Evolutionary conservation across 2,113 vertebrate species (phyloP).

Genomic region (Melanerpes formicivorus): DNA sequence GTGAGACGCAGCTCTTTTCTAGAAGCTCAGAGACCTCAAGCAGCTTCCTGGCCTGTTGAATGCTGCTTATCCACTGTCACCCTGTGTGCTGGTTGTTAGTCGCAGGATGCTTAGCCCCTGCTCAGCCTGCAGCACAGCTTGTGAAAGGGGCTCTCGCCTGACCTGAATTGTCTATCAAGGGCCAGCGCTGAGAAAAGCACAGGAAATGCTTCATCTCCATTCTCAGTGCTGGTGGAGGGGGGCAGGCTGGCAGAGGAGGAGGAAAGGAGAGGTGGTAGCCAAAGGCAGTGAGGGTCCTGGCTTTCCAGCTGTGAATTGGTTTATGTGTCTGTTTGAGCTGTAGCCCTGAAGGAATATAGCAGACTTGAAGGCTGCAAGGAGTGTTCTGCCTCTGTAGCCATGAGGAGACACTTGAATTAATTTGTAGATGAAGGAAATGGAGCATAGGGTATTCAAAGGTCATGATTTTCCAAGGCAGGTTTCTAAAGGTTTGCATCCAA

Average conservation of each 20-base stretch:
- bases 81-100: background rate
- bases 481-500: constrained; percentile 8
- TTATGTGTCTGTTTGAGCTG: background rate
- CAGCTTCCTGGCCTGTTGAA: background rate
- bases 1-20: background rate
- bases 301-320: background rate
- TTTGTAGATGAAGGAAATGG: constrained; percentile 9
- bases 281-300: background rate
- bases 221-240: background rate
- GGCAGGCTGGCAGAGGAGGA: background rate
- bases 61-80: background rate
- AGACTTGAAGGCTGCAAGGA: background rate
- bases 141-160: background rate
- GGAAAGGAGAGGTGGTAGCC: background rate
- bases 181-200: background rate
- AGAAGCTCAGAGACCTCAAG: background rate
- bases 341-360: background rate
- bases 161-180: background rate
- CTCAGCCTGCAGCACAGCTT: background rate
- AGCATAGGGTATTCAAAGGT: background rate
- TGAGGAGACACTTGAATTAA: constrained; percentile 48
- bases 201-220: constrained; percentile 15
- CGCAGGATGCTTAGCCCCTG: accelerated
- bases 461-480: background rate
- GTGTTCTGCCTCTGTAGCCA: background rate